These are phyloP conservation scores for Mormoops blainvillei DNA, from an alignment of 2,113 vertebrate species.

Conservation along the genomic window DNA sequence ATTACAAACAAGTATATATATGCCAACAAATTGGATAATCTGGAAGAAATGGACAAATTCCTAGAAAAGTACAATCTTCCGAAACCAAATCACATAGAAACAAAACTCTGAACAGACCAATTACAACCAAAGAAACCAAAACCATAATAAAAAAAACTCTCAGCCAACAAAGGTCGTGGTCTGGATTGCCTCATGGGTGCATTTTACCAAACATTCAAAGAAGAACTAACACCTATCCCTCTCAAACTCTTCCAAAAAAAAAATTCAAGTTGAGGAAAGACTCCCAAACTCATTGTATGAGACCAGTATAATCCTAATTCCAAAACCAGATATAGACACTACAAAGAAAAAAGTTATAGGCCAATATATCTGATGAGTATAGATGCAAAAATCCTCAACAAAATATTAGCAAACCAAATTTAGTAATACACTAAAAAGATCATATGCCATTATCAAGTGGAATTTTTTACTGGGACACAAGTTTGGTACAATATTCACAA, in stretches of 20 bases:
- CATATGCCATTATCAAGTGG: background rate
- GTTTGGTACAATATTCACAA: background rate
- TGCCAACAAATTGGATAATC: no score
- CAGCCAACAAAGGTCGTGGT: background rate
- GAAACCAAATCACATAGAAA: background rate
- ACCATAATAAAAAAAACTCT: background rate
- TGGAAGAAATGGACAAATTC: background rate
- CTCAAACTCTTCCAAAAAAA: background rate
- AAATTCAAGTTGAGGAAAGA: background rate
- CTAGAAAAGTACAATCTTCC: background rate
- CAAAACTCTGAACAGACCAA: background rate
- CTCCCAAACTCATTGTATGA: background rate
- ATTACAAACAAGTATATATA: no score
- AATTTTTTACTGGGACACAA: background rate
- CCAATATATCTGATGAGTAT: no score
- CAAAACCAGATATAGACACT: no score
- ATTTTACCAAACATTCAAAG: background rate
- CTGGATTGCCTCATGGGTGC: background rate
- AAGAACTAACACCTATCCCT: background rate
- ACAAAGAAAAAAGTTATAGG: no score
- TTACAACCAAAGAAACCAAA: background rate
- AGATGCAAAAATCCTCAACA: background rate
- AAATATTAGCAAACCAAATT: background rate
- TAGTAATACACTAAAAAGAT: background rate
- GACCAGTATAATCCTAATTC: no score